Evolutionary conservation across 2,888 invertebrate species (phyloP), one percentile per base, ranked within the genome.

Genomic region (Melanostoma mellinum): DNA sequence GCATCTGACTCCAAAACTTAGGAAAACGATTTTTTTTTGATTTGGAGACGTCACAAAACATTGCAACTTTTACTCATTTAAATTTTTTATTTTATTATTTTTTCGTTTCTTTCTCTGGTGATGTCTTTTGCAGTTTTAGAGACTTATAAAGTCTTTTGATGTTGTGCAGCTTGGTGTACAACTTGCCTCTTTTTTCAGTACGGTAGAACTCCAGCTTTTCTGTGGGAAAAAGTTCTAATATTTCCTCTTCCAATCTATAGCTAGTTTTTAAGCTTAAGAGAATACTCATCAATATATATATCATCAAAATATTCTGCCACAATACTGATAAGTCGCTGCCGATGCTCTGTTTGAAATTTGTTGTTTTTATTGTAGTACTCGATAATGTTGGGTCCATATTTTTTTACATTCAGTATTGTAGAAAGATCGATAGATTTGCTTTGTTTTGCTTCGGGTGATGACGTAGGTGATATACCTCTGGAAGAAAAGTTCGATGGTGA

Each of bases 191-290:
- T 73, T 52, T 85, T 56, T 73, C 69, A 0, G 73, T 76, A 30
- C 79, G 40, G 55, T 80, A 85, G 10, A 52, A 85, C n/a, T 55
- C 60, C 5, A 55, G 5, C 65, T 77, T 81, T 74, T 80, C 80
- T 6, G 38, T 48, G n/a, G 68, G 71, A 73, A 80, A n/a, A 85
- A 32, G 52, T 5, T 77, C 55, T 9, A 73, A 48, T 35, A 81
- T 77, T 53, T 85, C 74, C 9, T 38, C n/a, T 63, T 85, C 76
- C 4, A 85, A 36, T 9, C 40, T 50, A 46, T 80, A 68, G 52
- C 74, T 78, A 20, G 46, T 32, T 76, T 71, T 48, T 40, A 85
- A 60, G 0, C 58, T n/a, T 75, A n/a, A n/a, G n/a, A n/a, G n/a
- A n/a, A n/a, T n/a, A n/a, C n/a, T n/a, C n/a, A n/a, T n/a, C n/a